A percentile compares a stretch with the other conserved stretches of the same genome.
These are phyloP conservation scores for Drosophila basisetae DNA, from an alignment of 2,888 invertebrate genomes.

Conservation along the genomic window DNA sequence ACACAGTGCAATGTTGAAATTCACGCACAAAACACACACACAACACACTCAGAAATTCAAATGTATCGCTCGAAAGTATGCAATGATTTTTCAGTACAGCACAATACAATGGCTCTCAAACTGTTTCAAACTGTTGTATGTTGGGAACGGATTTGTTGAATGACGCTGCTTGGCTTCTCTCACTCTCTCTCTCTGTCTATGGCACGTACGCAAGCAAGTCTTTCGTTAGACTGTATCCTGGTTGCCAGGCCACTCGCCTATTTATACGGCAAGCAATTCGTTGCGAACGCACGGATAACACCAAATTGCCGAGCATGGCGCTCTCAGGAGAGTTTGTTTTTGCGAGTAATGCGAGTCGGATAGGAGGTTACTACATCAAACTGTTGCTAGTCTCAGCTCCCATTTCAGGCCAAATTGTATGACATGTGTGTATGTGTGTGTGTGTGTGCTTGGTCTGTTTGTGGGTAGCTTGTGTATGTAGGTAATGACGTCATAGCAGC, in stretches of 20 bases:
- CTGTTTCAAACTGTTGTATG: constrained; percentile 36
- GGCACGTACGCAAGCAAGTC: constrained; percentile 60
- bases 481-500: constrained; percentile 78
- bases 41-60: constrained; percentile 20
- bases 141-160: constrained; percentile 15
- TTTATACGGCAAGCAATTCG: constrained; percentile 63
- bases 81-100: constrained; percentile 36
- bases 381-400: constrained; percentile 68
- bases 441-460: constrained; percentile 38
- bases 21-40: constrained; percentile 24
- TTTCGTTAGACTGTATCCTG: constrained; percentile 72
- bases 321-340: constrained; percentile 47
- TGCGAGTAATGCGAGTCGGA: constrained; percentile 48
- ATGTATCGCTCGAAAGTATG: constrained; percentile 44
- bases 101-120: constrained; percentile 44
- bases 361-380: constrained; percentile 60
- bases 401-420: constrained; percentile 24
- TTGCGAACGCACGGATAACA: constrained; percentile 52
- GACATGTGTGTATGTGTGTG: constrained; percentile 16
- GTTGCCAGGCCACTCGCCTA: constrained; percentile 54
- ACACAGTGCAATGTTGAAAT: constrained; percentile 8
- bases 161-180: constrained; percentile 10
- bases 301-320: constrained; percentile 34
- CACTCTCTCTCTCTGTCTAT: background rate
- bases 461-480: constrained; percentile 62